Percentiles rank a stretch among this genome's conserved stretches.
These are phyloP conservation scores for Balaenoptera acutorostrata DNA, from an alignment of 2,113 vertebrate species.

Conservation along the genomic window DNA sequence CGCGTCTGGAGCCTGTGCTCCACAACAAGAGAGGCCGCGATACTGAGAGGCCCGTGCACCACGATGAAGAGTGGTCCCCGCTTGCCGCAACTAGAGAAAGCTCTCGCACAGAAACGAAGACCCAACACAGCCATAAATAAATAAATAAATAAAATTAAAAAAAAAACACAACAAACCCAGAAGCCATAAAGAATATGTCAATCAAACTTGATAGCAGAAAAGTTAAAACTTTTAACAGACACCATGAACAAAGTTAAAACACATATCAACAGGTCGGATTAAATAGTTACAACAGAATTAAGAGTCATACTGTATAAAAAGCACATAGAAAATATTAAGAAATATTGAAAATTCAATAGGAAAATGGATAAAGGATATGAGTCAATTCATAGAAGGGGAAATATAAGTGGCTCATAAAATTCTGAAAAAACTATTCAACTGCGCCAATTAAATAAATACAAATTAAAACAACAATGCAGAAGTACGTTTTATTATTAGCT, in stretches of 20 bases:
- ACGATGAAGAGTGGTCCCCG: too few species aligned
- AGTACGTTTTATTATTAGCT: background rate
- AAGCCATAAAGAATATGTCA: background rate
- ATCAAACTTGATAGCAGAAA: slow-evolving; percentile 16
- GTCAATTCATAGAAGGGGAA: slow-evolving; percentile 1
- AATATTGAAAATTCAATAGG: slow-evolving; percentile 25
- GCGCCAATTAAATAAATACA: slow-evolving; percentile 8
- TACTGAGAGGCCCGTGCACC: too few species aligned
- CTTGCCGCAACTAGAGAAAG: too few species aligned
- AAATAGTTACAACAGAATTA: background rate
- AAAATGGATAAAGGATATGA: background rate
- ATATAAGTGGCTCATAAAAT: background rate
- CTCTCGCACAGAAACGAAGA: too few species aligned
- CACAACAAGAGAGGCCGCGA: too few species aligned
- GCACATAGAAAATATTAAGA: background rate
- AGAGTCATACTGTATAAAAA: background rate
- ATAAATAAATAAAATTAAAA: too few species aligned
- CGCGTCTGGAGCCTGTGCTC: too few species aligned
- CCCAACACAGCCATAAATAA: too few species aligned
- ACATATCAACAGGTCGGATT: slow-evolving; percentile 10
- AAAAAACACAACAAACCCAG: background rate
- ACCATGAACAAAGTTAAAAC: slow-evolving; percentile 13
- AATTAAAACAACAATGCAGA: slow-evolving; percentile 32
- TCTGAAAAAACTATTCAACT: background rate
- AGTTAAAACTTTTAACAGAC: background rate